Conservation (phyloP, 2,113 vertebrate genomes). For the Canis aureus region DNA sequence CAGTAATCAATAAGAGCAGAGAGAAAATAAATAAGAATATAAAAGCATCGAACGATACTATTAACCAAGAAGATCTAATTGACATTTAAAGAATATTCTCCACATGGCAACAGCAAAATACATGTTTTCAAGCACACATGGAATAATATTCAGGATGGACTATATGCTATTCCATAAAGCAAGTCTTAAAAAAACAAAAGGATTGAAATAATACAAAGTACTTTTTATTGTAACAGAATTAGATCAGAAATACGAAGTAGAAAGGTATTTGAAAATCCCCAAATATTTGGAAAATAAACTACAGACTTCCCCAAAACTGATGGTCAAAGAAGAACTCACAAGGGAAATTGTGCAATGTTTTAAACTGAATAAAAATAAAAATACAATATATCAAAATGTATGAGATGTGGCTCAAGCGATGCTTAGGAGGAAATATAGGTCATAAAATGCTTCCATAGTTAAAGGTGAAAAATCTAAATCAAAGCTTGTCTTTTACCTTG, state of each 20-base stretch:
- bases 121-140: background rate
- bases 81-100: background rate
- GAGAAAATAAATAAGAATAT: background rate
- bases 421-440: background rate
- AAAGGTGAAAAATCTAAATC: background rate
- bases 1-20: background rate
- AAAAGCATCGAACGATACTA: background rate
- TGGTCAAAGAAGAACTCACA: background rate
- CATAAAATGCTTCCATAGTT: background rate
- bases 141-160: background rate
- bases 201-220: background rate
- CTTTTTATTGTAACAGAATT: background rate
- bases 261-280: background rate
- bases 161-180: background rate
- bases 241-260: background rate
- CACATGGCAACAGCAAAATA: background rate
- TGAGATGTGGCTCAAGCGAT: background rate
- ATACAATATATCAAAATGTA: background rate
- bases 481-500: background rate
- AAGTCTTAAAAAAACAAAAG: conserved; percentile 13
- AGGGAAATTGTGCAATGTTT: background rate
- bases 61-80: background rate
- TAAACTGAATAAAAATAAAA: conserved; percentile 31
- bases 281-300: conserved; percentile 41
- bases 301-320: background rate